phyloP scores from a whole-genome alignment of 2,797 vertebrate species.

The Poecilia velifera region DNA sequence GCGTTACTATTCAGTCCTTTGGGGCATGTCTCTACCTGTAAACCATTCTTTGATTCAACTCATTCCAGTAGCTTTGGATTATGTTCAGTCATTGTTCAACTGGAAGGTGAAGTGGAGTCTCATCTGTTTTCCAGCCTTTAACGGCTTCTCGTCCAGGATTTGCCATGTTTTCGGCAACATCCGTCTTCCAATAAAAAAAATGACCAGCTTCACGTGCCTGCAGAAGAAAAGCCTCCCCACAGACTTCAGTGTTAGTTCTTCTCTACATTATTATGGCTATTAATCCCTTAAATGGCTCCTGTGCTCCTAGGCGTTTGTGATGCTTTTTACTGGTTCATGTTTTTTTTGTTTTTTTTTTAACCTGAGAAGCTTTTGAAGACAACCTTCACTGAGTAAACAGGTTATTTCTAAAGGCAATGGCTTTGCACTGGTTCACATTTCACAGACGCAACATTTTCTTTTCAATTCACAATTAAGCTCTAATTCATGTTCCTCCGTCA shows the following conservation, averaged over 20 bases:
- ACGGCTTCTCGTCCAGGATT: neutral
- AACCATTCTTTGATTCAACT: neutral
- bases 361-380: neutral
- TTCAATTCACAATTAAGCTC: neutral
- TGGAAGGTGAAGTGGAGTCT: neutral
- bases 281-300: neutral
- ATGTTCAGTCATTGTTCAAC: neutral
- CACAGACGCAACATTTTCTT: neutral
- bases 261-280: neutral
- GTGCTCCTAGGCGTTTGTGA: neutral
- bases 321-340: neutral
- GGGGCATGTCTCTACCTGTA: neutral
- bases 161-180: neutral
- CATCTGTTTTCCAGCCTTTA: neutral
- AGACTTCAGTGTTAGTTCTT: neutral
- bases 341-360: neutral
- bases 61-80: neutral
- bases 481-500: neutral
- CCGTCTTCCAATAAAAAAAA: neutral
- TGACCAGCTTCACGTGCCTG: neutral
- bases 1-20: neutral
- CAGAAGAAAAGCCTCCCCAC: neutral
- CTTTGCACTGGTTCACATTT: neutral
- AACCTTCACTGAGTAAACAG: neutral
- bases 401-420: neutral